Conservation (phyloP, 2,888 invertebrate genomes). For the Nymphalis c-album region DNA sequence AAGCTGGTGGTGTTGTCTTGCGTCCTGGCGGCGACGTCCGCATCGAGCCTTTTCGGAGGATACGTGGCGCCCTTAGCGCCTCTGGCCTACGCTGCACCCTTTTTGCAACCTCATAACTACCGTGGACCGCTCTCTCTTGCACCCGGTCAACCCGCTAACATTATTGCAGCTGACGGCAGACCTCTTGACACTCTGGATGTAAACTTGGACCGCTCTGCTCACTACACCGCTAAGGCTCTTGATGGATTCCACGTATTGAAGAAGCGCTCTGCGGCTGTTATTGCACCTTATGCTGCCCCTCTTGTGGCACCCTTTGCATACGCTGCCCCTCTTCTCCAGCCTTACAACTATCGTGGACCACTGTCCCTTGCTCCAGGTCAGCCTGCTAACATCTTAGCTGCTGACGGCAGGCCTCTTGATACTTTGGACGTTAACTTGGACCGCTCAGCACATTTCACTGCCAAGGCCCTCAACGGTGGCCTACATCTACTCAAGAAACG, state of each 20-base stretch:
- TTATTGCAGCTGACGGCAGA: conserved; percentile 69
- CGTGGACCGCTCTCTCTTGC: conserved; percentile 70
- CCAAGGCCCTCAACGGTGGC: conserved; percentile 59
- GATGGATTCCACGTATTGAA: conserved; percentile 60
- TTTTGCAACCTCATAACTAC: conserved; percentile 57
- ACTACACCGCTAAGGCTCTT: conserved; percentile 65
- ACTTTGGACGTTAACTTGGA: conserved; percentile 73
- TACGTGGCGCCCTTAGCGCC: conserved; percentile 42
- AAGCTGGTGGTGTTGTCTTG: conserved; percentile 84
- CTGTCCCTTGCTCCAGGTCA: conserved; percentile 72
- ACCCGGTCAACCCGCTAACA: conserved; percentile 71
- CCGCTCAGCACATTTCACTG: conserved; percentile 67
- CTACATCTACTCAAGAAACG: conserved; percentile 58
- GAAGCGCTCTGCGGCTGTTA: conserved; percentile 47
- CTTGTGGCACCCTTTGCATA: conserved; percentile 35
- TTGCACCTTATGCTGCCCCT: conserved; percentile 38
- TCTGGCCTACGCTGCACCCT: conserved; percentile 50
- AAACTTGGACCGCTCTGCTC: conserved; percentile 71
- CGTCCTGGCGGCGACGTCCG: conserved; percentile 76
- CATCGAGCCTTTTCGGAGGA: conserved; percentile 63
- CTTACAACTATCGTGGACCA: conserved; percentile 28
- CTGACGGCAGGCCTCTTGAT: conserved; percentile 73
- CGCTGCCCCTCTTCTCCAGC: conserved; percentile 31
- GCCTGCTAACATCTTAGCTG: conserved; percentile 69
- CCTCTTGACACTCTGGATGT: conserved; percentile 73